Evolutionary conservation across 2,888 invertebrate genomes (phyloP).

Genomic region (Gibbula magus): DNA sequence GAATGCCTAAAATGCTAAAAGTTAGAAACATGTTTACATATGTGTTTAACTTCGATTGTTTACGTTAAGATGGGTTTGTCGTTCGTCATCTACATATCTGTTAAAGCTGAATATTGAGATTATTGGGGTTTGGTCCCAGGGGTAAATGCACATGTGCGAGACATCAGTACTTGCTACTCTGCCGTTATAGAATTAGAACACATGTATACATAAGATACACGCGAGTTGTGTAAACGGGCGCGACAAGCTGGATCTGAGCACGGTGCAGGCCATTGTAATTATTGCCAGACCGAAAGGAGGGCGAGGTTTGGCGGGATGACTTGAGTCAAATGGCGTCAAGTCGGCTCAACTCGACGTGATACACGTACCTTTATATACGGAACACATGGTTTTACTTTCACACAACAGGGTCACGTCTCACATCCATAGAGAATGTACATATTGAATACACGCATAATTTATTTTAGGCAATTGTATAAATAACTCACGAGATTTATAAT

Average conservation of each 20-base stretch:
- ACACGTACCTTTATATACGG: not conserved
- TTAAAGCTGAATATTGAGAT: too few relatives aligned
- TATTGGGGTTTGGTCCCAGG: not conserved
- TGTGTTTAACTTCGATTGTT: too few relatives aligned
- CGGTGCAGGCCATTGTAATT: not conserved
- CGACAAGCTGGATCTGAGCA: not conserved
- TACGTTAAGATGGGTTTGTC: too few relatives aligned
- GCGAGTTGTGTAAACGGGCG: constrained; percentile 9
- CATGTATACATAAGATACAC: not conserved
- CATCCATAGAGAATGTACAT: constrained; percentile 5
- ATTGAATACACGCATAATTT: constrained; percentile 8
- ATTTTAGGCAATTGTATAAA: constrained; percentile 12
- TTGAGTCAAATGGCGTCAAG: constrained; percentile 3
- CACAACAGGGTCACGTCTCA: not conserved
- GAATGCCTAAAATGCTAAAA: too few relatives aligned
- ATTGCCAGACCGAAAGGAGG: not conserved
- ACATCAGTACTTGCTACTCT: not conserved
- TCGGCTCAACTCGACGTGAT: not conserved
- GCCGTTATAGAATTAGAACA: not conserved
- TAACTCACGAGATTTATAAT: constrained; percentile 2
- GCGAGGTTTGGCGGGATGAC: not conserved
- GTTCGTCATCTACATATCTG: too few relatives aligned
- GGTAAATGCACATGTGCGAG: not conserved
- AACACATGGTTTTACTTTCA: not conserved
- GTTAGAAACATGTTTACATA: too few relatives aligned